Conservation (phyloP, 1,140 invertebrate genomes). For the Drosophila kepulauana region DNA sequence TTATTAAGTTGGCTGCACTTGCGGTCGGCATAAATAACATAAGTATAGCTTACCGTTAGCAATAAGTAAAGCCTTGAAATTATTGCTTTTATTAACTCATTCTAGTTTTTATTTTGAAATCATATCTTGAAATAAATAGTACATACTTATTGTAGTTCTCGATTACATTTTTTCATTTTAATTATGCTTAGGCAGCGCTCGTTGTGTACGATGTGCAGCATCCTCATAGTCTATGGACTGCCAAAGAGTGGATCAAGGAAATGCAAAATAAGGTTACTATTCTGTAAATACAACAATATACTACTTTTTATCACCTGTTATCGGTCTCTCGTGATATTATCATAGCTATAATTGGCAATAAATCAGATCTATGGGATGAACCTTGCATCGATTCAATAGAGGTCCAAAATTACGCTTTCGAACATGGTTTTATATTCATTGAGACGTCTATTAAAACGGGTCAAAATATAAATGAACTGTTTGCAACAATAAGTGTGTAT, state of each 20-base stretch:
- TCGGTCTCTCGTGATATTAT: neutral
- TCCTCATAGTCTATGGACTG: neutral
- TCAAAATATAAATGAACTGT: slow-evolving; percentile 7
- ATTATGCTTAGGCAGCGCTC: slow-evolving; percentile 28
- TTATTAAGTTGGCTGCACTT: neutral
- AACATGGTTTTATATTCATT: slow-evolving; percentile 30
- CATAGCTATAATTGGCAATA: slow-evolving; percentile 29
- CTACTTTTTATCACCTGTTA: neutral
- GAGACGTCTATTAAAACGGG: slow-evolving; percentile 29
- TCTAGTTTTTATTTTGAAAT: slow-evolving; percentile 76
- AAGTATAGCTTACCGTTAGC: neutral
- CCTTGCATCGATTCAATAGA: neutral
- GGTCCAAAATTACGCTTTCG: slow-evolving; percentile 4
- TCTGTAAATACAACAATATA: neutral
- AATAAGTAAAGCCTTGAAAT: neutral
- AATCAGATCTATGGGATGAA: slow-evolving; percentile 16
- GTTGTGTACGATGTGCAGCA: slow-evolving; percentile 28
- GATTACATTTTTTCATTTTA: slow-evolving; percentile 60
- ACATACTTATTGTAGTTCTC: slow-evolving; percentile 69
- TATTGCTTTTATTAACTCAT: slow-evolving; percentile 61
- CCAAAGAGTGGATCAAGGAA: slow-evolving; percentile 24
- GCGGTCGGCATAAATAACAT: neutral
- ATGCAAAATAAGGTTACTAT: neutral
- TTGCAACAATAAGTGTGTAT: slow-evolving; percentile 13
- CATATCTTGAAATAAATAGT: slow-evolving; percentile 73